These are phyloP conservation scores for Thomomys bottae DNA, from an alignment of 2,113 vertebrate genomes.

Conservation along the genomic window DNA sequence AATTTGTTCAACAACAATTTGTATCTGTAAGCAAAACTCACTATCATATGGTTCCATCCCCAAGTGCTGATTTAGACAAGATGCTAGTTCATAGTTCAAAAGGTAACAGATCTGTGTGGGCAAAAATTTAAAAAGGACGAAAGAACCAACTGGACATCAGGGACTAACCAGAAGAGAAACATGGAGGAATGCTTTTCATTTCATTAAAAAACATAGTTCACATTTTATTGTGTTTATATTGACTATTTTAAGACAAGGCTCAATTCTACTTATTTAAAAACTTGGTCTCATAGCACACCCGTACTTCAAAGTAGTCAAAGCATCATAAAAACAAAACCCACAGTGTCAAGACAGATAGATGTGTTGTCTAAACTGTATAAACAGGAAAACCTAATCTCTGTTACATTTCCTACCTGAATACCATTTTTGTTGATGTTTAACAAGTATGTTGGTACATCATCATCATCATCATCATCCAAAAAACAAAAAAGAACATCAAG, in stretches of 20 bases:
- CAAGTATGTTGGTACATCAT: slow-evolving; percentile 48
- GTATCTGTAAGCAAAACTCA: slow-evolving; percentile 69
- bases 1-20: slow-evolving; percentile 66
- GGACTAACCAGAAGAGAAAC: background rate
- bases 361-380: slow-evolving; percentile 70
- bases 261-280: slow-evolving; percentile 6
- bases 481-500: slow-evolving; percentile 69
- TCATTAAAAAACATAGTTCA: slow-evolving; percentile 10
- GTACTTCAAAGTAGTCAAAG: background rate
- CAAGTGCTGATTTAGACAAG: slow-evolving; percentile 50
- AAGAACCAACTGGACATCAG: background rate
- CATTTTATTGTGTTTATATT: background rate
- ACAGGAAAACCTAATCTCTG: slow-evolving; percentile 83
- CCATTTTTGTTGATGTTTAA: slow-evolving; percentile 16
- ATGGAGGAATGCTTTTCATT: background rate
- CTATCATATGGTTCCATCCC: background rate
- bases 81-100: background rate
- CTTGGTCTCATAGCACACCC: background rate
- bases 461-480: too few species aligned
- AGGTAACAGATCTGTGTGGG: background rate
- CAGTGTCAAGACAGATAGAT: slow-evolving; percentile 12
- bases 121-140: background rate
- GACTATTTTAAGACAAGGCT: slow-evolving; percentile 38
- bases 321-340: slow-evolving; percentile 50
- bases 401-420: slow-evolving; percentile 77